Conservation (phyloP, 2,888 invertebrate species). For the Harpagoxenus sublaevis region DNA sequence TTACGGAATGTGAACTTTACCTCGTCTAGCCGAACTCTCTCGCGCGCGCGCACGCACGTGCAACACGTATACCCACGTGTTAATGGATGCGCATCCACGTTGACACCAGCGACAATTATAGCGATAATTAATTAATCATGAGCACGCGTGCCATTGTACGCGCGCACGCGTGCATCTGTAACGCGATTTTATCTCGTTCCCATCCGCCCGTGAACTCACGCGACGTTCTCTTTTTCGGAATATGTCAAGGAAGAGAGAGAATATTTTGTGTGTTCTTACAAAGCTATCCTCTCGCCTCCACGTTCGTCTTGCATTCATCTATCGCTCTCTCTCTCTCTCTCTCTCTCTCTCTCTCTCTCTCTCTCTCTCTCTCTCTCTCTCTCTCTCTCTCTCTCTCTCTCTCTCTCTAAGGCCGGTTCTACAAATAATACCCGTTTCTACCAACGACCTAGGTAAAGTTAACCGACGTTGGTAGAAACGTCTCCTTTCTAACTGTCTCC, state of each 20-base stretch:
- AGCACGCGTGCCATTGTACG: slow-evolving; percentile 25
- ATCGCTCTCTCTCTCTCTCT: neutral
- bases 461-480: no score
- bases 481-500: no score
- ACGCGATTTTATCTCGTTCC: slow-evolving; percentile 29
- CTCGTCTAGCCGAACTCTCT: slow-evolving; percentile 57
- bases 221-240: neutral
- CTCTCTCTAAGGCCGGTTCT: no score
- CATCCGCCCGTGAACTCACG: slow-evolving; percentile 17
- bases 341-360: neutral
- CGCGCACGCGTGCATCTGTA: neutral
- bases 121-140: slow-evolving; percentile 43
- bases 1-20: slow-evolving; percentile 59
- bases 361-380: neutral
- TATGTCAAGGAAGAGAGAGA: neutral
- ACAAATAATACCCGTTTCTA: no score
- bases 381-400: neutral
- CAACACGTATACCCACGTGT: neutral
- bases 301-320: neutral
- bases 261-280: neutral
- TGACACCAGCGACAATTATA: slow-evolving; percentile 40
- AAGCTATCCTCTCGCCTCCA: neutral
- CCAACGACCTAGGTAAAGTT: no score
- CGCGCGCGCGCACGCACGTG: neutral
- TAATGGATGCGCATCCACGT: slow-evolving; percentile 29